Conservation (phyloP, 2,797 vertebrate species). For the Streptopelia turtur region DNA sequence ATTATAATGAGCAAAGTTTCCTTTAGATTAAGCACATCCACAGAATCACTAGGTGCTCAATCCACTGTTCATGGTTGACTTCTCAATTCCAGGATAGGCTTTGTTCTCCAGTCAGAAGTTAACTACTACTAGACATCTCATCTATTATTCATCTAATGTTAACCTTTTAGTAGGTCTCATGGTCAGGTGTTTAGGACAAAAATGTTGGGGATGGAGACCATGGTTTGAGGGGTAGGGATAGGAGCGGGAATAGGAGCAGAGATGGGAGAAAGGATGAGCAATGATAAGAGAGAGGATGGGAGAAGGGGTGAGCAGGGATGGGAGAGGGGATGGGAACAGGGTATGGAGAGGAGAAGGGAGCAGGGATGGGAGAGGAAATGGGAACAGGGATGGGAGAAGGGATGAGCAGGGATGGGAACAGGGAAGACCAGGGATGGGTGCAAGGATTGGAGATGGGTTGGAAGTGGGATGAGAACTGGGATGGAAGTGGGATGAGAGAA, state of each 20-base stretch:
- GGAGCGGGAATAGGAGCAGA: background rate
- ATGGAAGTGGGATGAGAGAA: background rate
- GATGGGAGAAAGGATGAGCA: background rate
- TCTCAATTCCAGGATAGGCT: too few relatives aligned
- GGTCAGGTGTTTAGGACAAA: too few relatives aligned
- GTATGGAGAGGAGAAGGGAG: background rate
- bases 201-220: background rate
- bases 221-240: background rate
- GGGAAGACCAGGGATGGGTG: background rate
- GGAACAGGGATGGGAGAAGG: background rate
- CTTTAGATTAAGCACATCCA: too few relatives aligned
- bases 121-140: too few relatives aligned
- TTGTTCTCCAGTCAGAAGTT: too few relatives aligned
- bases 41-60: too few relatives aligned
- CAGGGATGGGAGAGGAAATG: background rate
- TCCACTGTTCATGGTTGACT: too few relatives aligned
- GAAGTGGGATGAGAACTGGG: rapidly evolving
- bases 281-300: background rate
- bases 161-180: too few relatives aligned
- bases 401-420: background rate
- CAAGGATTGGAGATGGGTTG: background rate
- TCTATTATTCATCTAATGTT: too few relatives aligned
- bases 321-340: background rate
- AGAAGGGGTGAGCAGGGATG: background rate
- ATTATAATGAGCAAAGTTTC: too few relatives aligned